Base-by-base conservation (phyloP, 1,140 invertebrate species). In the Drosophila varians region DNA sequence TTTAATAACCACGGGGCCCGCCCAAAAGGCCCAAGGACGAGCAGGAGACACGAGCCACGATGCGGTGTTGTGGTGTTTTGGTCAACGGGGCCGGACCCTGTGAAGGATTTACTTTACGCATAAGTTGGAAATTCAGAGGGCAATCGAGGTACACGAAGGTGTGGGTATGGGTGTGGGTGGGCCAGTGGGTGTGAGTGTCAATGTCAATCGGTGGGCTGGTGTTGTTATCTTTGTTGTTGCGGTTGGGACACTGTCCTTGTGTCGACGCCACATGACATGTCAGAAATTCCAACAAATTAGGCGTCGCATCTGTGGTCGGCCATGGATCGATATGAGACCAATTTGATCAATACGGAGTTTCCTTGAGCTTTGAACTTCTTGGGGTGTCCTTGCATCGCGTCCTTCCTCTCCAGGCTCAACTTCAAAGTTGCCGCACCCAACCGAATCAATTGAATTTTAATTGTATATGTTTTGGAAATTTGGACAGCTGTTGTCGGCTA, bases 1-100 rank as follows among this genome's bases (percentile, higher is more conserved):
- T 86, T 84, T 84, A 86, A 84, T 86, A 79, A 76, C 58, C 60
- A 60, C 66, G 72, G 60, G 74, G 54, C 71, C 75, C 47, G 55
- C 31, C 40, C 48, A n/a, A 40, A 8, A 54, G 8, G 25, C 36
- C 43, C 72, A 84, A 84, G 79, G 79, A 79, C 74, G 74, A 75
- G 52, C 28, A 66, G 11, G 34, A 72, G 38, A 62, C 79, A 84
- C 79, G 74, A 69, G 79, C 40, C 19, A 25, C 36, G 45, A 16
- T 36, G 14, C 21, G 31, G 8, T 16, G 16, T 40, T 53, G 18
- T 56, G 71, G 49, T 31, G 28, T 31, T 31, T 7, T 18, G 36
- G 31, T 71, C 28, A 11, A 11, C 9, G 28, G 9, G 9, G 9
- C 9, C 9, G 64, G 48, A 52, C 61, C 55, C 45, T 45, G 62